Percentiles rank a stretch among this genome's conserved stretches.
phyloP scores from a whole-genome alignment of 2,797 vertebrate genomes.

The Argentina silus region DNA sequence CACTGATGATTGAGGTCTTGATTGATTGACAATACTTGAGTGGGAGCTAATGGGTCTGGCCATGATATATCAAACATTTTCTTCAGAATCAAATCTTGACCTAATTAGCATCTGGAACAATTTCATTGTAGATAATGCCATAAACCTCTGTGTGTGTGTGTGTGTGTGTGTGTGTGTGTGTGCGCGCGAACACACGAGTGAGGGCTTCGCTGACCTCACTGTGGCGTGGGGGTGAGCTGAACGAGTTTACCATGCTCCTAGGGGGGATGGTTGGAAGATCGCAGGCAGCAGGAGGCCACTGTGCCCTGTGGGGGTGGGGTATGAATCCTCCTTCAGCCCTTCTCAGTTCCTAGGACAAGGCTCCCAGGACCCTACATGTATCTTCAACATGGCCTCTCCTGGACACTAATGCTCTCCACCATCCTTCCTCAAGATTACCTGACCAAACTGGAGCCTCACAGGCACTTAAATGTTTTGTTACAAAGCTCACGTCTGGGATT shows the following conservation, averaged over 20 bases:
- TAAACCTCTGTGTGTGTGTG: neutral
- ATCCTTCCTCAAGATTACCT: neutral
- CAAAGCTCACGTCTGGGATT: neutral
- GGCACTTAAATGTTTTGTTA: neutral
- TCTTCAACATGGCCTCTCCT: neutral
- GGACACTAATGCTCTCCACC: neutral
- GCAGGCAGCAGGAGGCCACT: neutral
- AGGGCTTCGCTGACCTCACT: neutral
- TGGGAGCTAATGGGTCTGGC: too few relatives aligned
- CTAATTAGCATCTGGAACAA: too few relatives aligned
- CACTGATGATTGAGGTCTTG: too few relatives aligned
- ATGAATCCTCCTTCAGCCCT: neutral
- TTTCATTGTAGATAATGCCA: neutral
- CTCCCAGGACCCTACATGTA: conserved; percentile 1
- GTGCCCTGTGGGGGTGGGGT: conserved; percentile 2
- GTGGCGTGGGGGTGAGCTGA: neutral
- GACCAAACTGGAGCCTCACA: neutral
- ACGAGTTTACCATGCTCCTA: conserved; percentile 2
- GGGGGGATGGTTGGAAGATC: neutral
- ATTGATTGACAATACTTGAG: too few relatives aligned
- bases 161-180: neutral
- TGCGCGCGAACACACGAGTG: too few relatives aligned
- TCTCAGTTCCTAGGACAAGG: neutral
- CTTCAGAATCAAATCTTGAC: too few relatives aligned
- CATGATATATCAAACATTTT: too few relatives aligned